Evolutionary conservation across 1,140 invertebrate species (phyloP).

Genomic region (Dendrolimus punctatus): DNA sequence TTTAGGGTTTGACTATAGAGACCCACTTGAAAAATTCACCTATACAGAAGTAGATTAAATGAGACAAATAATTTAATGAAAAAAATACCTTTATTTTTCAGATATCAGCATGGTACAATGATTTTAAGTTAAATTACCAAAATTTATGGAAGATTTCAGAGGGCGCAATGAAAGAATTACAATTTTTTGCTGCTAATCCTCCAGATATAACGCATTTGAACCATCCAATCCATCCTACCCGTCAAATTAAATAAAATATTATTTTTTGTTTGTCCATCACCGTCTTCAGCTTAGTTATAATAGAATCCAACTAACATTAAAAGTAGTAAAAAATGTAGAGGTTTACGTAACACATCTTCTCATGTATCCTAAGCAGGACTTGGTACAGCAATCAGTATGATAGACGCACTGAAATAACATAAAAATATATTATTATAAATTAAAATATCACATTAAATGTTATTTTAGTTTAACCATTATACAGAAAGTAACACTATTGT

Average conservation of each 20-base stretch:
- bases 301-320: neutral
- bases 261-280: constrained; percentile 1
- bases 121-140: constrained; percentile 78
- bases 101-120: constrained; percentile 77
- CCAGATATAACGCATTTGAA: constrained; percentile 77
- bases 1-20: too few species aligned
- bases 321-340: constrained; percentile 6
- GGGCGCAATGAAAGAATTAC: constrained; percentile 77
- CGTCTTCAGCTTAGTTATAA: neutral
- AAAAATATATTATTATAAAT: too few species aligned
- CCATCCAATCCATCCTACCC: constrained; percentile 80
- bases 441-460: too few species aligned
- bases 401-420: constrained; percentile 48
- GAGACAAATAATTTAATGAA: constrained; percentile 7
- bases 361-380: constrained; percentile 50
- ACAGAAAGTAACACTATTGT: too few species aligned
- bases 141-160: constrained; percentile 79
- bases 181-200: constrained; percentile 77
- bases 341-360: constrained; percentile 49
- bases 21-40: too few species aligned
- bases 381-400: constrained; percentile 55
- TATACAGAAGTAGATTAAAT: too few species aligned
- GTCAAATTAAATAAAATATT: constrained; percentile 45
- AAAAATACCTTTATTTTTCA: constrained; percentile 17
- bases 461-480: too few species aligned